Evolutionary conservation across 2,113 vertebrate species (phyloP).

Genomic region (Pagrus major): DNA sequence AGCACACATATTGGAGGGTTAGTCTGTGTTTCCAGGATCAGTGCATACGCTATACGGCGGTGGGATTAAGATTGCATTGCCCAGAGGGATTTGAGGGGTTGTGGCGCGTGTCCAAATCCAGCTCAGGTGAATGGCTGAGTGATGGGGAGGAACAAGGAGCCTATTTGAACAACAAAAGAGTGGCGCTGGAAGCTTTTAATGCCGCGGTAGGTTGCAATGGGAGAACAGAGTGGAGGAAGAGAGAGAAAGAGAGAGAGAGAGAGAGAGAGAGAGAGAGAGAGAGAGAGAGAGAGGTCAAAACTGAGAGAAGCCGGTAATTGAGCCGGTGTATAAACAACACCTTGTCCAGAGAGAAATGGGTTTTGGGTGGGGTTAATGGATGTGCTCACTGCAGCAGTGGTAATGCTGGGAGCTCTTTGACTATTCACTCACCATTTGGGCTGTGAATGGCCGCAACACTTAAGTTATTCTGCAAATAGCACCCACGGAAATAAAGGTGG

Average conservation of each 20-base stretch:
- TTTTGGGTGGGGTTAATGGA: constrained; percentile 53
- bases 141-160: constrained; percentile 40
- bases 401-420: constrained; percentile 45
- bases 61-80: constrained; percentile 53
- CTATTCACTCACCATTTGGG: constrained; percentile 48
- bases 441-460: constrained; percentile 10
- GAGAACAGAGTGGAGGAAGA: not conserved
- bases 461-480: constrained; percentile 18
- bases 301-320: constrained; percentile 45
- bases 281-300: constrained; percentile 40
- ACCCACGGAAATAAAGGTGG: constrained; percentile 18
- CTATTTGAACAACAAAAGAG: constrained; percentile 55
- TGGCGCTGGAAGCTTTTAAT: constrained; percentile 42
- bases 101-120: constrained; percentile 42
- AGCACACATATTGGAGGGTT: not conserved
- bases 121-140: constrained; percentile 54
- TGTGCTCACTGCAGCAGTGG: constrained; percentile 14
- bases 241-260: not conserved
- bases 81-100: constrained; percentile 31
- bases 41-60: not conserved
- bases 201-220: not conserved
- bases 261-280: constrained; percentile 4
- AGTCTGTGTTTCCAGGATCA: constrained; percentile 9
- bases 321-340: constrained; percentile 49
- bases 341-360: constrained; percentile 32